A percentile compares a stretch with the other conserved stretches of the same genome.
These are phyloP conservation scores for Corynorhinus townsendii DNA, from an alignment of 2,113 vertebrate genomes.

Conservation along the genomic window DNA sequence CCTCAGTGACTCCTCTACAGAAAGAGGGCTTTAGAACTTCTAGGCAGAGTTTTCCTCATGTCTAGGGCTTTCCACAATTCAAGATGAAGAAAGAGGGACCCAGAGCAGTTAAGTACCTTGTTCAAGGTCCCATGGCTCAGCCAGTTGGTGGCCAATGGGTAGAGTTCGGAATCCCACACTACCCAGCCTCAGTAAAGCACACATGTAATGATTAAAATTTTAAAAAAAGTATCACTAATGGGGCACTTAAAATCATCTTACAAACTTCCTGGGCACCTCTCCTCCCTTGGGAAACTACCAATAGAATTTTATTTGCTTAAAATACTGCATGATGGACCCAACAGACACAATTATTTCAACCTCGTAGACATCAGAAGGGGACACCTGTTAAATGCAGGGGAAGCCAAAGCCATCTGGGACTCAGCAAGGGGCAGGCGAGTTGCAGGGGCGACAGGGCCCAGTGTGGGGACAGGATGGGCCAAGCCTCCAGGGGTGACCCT, in stretches of 20 bases:
- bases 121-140: background rate
- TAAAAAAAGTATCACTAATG: background rate
- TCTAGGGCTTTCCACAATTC: background rate
- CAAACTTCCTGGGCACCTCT: background rate
- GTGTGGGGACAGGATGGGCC: background rate
- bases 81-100: background rate
- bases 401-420: background rate
- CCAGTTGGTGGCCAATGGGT: accelerated
- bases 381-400: too few species aligned
- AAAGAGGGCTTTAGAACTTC: background rate
- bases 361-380: background rate
- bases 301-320: background rate
- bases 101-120: background rate
- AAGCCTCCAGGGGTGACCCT: background rate
- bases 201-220: background rate
- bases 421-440: background rate
- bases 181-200: background rate
- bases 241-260: background rate
- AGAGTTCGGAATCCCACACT: background rate
- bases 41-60: background rate
- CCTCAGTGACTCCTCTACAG: background rate
- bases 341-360: background rate
- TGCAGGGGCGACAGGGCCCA: accelerated
- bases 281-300: background rate
- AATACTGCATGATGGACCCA: background rate